Conservation (phyloP, 2,888 invertebrate species). For the Pegoplata infirma region DNA sequence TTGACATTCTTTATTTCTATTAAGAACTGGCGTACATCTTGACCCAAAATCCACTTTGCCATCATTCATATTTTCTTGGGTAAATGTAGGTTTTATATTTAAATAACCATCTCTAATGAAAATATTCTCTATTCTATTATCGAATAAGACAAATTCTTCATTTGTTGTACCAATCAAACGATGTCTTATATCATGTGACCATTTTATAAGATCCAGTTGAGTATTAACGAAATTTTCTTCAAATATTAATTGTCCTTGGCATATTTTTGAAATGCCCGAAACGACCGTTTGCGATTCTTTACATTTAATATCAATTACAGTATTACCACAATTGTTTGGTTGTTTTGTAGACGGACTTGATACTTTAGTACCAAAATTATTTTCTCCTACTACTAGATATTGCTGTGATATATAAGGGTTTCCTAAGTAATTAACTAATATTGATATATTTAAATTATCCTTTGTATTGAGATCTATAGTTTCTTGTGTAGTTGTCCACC, state of each 20-base stretch:
- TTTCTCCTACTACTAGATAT: conserved; percentile 34
- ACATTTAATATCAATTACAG: conserved; percentile 12
- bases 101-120: conserved; percentile 69
- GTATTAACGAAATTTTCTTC: conserved; percentile 80
- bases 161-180: conserved; percentile 78
- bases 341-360: neutral
- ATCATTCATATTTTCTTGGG: conserved; percentile 73
- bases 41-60: conserved; percentile 72
- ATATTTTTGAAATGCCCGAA: conserved; percentile 24
- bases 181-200: conserved; percentile 81
- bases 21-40: conserved; percentile 65
- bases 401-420: conserved; percentile 57
- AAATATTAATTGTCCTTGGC: conserved; percentile 79
- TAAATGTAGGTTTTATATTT: conserved; percentile 72
- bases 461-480: conserved; percentile 60
- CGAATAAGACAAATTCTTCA: conserved; percentile 78
- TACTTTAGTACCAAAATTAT: conserved; percentile 17
- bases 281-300: conserved; percentile 38
- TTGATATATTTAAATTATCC: conserved; percentile 68
- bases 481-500: conserved; percentile 69
- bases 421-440: conserved; percentile 69
- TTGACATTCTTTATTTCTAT: conserved; percentile 69
- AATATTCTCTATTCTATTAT: conserved; percentile 70
- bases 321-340: conserved; percentile 14
- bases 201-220: conserved; percentile 77